Base-by-base conservation (phyloP, 2,888 invertebrate species). In the Athetis lepigone region DNA sequence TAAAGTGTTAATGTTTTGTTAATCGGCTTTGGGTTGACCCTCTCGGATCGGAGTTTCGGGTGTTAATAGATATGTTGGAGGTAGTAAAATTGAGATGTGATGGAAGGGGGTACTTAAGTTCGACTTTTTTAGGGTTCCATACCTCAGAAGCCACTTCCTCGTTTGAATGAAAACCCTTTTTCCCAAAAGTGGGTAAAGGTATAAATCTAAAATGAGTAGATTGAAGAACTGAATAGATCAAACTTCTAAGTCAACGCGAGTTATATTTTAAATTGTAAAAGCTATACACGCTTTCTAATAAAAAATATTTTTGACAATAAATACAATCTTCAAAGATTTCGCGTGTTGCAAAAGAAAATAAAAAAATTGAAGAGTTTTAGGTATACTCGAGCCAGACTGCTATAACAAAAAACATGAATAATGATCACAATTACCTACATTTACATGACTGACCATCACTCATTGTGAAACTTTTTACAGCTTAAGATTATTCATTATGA, bases 1-100 rank as follows among this genome's bases (percentile, higher is more conserved):
- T 75, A 70, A 75, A 75, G 71, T 63, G 70, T 70, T 75, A 63
- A 75, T 63, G 75, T 72, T 75, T 57, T 58, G 45, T 70, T 72
- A 72, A 72, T 55, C 70, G 58, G 39, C 29, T 47, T 70, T 51
- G 18, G 57, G 55, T 74, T 36, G 13, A 21, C 40, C 54, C 40
- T 25, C 23, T 37, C 19, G 40, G 21, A 33, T 36, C 2, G 18
- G 25, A 39, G 18, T 0, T 4, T 18, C 8, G 39, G 16, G 11
- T 51, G 40, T 36, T 40, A 46, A 46, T 45, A 50, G 33, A 46
- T 19, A n/a, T 50, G 50, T 39, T 40, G 13, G 8, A 46, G 5
- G 16, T 36, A 9, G 36, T 42, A 16, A 23, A 23, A 51, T 40
- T 45, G 13, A 39, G 33, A 42, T 57, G 16, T 18, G 5, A 4